These are phyloP conservation scores for Trigoniulus corallinus DNA, from an alignment of 1,140 invertebrate genomes.

Conservation along the genomic window DNA sequence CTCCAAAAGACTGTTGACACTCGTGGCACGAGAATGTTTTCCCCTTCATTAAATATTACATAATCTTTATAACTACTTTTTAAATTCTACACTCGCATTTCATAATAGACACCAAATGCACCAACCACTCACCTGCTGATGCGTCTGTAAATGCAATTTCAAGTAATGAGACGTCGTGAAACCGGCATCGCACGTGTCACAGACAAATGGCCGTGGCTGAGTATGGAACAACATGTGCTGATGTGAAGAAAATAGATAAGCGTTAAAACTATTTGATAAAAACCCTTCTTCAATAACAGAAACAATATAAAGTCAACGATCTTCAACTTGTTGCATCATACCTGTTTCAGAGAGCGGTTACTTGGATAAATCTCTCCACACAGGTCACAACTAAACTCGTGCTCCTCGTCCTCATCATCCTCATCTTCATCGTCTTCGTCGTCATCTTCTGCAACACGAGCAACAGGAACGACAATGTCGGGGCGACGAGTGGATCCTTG, in stretches of 20 bases:
- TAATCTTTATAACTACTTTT: neutral
- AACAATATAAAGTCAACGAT: too few relatives aligned
- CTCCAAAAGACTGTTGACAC: neutral
- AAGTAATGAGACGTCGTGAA: constrained; percentile 18
- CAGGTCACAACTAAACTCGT: neutral
- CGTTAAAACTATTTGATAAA: constrained; percentile 6
- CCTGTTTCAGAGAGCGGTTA: neutral
- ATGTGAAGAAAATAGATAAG: too few relatives aligned
- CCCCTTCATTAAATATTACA: neutral
- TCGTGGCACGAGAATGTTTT: neutral
- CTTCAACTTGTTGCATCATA: too few relatives aligned
- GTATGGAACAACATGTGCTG: constrained; percentile 20
- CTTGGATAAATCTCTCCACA: neutral
- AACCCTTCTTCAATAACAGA: too few relatives aligned
- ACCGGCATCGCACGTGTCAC: constrained; percentile 22
- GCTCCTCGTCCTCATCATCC: neutral
- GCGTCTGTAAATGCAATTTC: constrained; percentile 17
- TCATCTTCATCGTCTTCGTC: too few relatives aligned
- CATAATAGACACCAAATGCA: neutral
- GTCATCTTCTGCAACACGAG: too few relatives aligned
- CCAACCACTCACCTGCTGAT: constrained; percentile 9
- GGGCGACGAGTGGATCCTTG: neutral
- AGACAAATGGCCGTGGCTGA: constrained; percentile 20
- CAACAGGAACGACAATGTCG: neutral
- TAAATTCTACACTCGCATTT: too few relatives aligned